Percentiles rank a stretch among this genome's conserved stretches.
Conservation (phyloP, 2,797 vertebrate genomes). For the Echiichthys vipera region DNA sequence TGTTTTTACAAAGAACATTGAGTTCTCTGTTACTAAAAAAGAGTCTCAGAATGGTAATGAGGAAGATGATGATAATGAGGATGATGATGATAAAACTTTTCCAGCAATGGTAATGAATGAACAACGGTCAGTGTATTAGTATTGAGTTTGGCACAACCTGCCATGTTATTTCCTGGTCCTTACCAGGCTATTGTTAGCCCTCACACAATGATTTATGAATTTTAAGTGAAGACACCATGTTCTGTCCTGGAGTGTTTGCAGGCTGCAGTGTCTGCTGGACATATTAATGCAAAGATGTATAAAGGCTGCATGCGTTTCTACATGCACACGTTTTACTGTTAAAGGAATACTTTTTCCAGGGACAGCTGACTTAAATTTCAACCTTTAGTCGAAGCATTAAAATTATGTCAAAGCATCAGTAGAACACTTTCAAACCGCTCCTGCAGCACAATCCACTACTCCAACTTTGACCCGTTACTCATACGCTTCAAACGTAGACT, state of each 20-base stretch:
- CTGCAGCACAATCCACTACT: too few relatives aligned
- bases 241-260: not conserved
- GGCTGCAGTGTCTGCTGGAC: not conserved
- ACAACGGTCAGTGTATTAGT: constrained; percentile 5
- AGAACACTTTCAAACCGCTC: too few relatives aligned
- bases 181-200: not conserved
- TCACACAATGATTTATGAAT: constrained; percentile 9
- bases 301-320: not conserved
- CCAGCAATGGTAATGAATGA: constrained; percentile 19
- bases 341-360: too few relatives aligned
- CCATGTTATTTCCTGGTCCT: constrained; percentile 6
- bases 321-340: not conserved
- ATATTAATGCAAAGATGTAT: not conserved
- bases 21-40: constrained; percentile 16
- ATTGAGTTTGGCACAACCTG: constrained; percentile 15
- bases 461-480: too few relatives aligned
- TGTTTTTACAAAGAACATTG: constrained; percentile 10
- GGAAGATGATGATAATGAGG: constrained; percentile 2
- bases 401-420: too few relatives aligned
- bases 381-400: too few relatives aligned
- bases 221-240: not conserved
- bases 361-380: too few relatives aligned
- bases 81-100: constrained; percentile 5
- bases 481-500: too few relatives aligned
- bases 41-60: constrained; percentile 15